A percentile compares a stretch with the other conserved stretches of the same genome.
Conservation (phyloP, 1,140 invertebrate genomes). For the Globodera rostochiensis region DNA sequence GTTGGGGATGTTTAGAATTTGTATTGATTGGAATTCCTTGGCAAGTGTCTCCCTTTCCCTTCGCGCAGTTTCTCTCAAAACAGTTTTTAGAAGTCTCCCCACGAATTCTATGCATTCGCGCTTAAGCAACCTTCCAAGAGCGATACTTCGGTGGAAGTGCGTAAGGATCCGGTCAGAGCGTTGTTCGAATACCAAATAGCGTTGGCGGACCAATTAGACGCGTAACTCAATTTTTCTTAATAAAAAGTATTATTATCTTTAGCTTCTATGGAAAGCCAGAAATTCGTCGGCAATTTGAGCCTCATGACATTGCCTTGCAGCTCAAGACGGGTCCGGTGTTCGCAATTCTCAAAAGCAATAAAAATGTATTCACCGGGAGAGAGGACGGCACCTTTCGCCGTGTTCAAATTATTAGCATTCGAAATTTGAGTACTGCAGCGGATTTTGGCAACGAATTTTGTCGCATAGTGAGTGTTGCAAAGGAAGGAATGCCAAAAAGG, state of each 20-base stretch:
- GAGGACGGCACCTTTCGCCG: slow-evolving; percentile 15
- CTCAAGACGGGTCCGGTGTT: slow-evolving; percentile 19
- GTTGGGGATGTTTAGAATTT: not conserved
- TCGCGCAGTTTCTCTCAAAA: not conserved
- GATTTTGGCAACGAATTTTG: slow-evolving; percentile 35
- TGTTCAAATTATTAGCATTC: slow-evolving; percentile 20
- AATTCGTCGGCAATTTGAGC: slow-evolving; percentile 18
- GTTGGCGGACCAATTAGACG: slow-evolving; percentile 18
- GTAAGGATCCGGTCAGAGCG: slow-evolving; percentile 10
- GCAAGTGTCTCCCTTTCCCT: not conserved
- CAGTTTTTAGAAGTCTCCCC: slow-evolving; percentile 40
- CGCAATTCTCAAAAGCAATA: slow-evolving; percentile 31
- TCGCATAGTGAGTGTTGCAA: slow-evolving; percentile 11
- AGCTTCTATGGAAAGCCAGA: slow-evolving; percentile 28
- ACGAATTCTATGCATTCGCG: slow-evolving; percentile 36
- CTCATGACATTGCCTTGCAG: slow-evolving; percentile 1
- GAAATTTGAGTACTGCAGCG: not conserved
- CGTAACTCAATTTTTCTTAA: not conserved
- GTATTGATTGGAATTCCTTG: slow-evolving; percentile 33
- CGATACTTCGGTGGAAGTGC: not conserved
- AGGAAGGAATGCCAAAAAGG: no score
- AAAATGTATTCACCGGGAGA: not conserved
- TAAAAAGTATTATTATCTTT: not conserved
- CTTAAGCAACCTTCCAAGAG: not conserved
- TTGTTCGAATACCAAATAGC: slow-evolving; percentile 25